These are phyloP conservation scores for Alosa alosa DNA, from an alignment of 2,113 vertebrate species.

Conservation along the genomic window DNA sequence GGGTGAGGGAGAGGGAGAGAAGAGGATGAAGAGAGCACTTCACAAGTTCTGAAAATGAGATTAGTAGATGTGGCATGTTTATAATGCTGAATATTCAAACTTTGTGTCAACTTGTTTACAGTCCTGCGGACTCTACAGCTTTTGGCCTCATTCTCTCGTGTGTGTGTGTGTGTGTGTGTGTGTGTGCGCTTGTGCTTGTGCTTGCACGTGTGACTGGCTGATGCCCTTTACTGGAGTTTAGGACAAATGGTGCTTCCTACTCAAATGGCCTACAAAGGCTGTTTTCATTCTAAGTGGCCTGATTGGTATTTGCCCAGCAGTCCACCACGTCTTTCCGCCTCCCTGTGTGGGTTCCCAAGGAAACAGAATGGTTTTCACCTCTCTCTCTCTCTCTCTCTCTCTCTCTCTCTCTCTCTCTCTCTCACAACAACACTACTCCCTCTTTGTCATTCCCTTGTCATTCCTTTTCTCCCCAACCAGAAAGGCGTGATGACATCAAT, in stretches of 20 bases:
- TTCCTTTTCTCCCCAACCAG: not conserved
- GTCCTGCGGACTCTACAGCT: too few relatives aligned
- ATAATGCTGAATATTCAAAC: too few relatives aligned
- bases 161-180: not conserved
- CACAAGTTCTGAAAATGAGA: too few relatives aligned
- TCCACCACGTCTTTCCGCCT: constrained; percentile 24
- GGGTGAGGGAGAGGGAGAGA: not conserved
- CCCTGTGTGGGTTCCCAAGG: constrained; percentile 34
- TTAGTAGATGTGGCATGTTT: too few relatives aligned
- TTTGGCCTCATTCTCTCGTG: not conserved
- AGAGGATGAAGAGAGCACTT: too few relatives aligned
- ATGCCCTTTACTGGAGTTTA: not conserved
- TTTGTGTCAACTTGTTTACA: too few relatives aligned
- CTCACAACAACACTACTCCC: not conserved
- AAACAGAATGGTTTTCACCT: constrained; percentile 23
- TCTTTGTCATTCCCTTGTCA: not conserved
- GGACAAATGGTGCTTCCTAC: constrained; percentile 4
- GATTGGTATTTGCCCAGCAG: constrained; percentile 25
- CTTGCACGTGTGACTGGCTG: not conserved
- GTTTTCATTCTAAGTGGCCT: constrained; percentile 17
- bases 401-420: too few relatives aligned
- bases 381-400: too few relatives aligned
- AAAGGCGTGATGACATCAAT: constrained; percentile 1
- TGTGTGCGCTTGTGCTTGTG: not conserved
- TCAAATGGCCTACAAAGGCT: constrained; percentile 13